phyloP scores from a whole-genome alignment of 2,797 vertebrate genomes.

The Tamandua tetradactyla region DNA sequence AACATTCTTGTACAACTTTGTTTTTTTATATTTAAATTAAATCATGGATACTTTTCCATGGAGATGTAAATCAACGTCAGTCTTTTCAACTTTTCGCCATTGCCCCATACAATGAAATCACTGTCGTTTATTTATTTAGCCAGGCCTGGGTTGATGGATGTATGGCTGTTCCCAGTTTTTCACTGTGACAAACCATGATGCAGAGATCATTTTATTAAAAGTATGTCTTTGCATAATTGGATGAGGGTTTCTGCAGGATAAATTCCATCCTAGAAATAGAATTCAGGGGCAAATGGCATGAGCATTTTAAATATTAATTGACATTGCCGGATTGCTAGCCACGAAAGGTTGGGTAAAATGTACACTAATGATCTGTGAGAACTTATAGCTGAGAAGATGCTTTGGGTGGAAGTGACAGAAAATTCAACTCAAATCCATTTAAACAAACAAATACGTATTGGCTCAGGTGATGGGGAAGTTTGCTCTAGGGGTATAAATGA shows the following conservation, averaged over 20 bases:
- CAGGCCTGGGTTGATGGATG: not conserved
- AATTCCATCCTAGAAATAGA: slow-evolving; percentile 19
- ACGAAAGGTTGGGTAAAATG: not conserved
- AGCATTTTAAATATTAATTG: slow-evolving; percentile 38
- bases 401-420: not conserved
- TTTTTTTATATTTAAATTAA: not conserved
- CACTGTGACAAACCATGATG: not conserved
- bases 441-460: not conserved
- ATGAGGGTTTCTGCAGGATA: not conserved
- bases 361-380: not conserved
- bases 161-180: not conserved
- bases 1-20: not conserved
- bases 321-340: not conserved
- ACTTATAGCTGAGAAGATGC: not conserved
- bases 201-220: not conserved
- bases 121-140: not conserved
- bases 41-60: not conserved
- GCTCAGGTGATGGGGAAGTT: rapidly evolving
- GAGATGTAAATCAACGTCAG: rapidly evolving
- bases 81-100: not conserved
- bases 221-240: not conserved
- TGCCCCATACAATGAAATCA: not conserved
- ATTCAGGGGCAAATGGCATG: not conserved
- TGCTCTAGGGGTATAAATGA: not conserved
- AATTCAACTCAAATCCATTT: not conserved